Evolutionary conservation across 2,113 vertebrate genomes (phyloP), one percentile per base, ranked within the genome.

Genomic region (Microcebus murinus): DNA sequence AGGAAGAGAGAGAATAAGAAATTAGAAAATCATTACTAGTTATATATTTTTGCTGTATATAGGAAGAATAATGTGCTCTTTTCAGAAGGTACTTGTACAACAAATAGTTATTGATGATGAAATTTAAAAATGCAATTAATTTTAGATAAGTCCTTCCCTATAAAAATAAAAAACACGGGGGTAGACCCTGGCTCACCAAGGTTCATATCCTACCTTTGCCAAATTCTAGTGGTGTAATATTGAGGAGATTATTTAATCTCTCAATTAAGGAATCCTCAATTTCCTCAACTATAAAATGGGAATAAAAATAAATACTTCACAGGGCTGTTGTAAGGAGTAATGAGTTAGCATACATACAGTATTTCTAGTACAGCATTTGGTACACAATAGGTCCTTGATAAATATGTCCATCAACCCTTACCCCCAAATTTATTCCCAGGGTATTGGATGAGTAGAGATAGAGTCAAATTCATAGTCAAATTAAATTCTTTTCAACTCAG

Each of bases 401-500:
- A 82, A 59, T 23, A 42, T 42, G 39, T 90, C 13, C 7, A 34
- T 8, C 1, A 91, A 65, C 8, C 20, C 12, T 18, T 1, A 85
- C 8, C 15, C 36, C 36, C 6, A 80, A 61, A 85, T 94, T 61
- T 91, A 90, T 92, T 61, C 63, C 48, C 2, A 1, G 13, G 13
- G 5, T 85, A 85, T 50, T 81, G 4, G 23, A 39, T 61, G 50
- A 52, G 14, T 77, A 84, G 13, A 88, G 21, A 71, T 4, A 95
- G 20, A 90, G 27, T 95, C 3, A 87, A 87, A 89, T 59, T 13
- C 8, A 52, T 55, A 84, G 17, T 31, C 5, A 74, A 50, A 90
- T 89, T 96, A 67, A 67, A 50, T 79, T 31, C 39, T 88, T 83
- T 97, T 85, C 55, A 82, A 57, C 27, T 79, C n/a, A 67, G 17